phyloP scores from a whole-genome alignment of 1,140 invertebrate genomes.

The Habropoda laboriosa region DNA sequence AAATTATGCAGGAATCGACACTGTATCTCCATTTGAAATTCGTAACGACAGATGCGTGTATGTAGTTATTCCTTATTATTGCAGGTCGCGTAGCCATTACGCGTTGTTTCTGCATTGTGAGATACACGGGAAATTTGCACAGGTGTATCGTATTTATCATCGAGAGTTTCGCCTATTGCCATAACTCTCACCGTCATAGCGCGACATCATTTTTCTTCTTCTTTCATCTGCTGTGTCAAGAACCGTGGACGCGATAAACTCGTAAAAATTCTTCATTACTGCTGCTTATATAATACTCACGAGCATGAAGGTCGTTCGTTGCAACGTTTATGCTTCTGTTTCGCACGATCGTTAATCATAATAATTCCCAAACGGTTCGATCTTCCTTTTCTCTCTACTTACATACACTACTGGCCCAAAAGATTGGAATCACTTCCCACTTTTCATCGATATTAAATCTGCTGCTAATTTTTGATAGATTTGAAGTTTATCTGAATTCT shows the following conservation, averaged over 20 bases:
- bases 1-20: neutral
- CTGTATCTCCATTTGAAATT: conserved; percentile 1
- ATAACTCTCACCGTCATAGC: conserved; percentile 22
- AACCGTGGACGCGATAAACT: conserved; percentile 33
- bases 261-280: conserved; percentile 53
- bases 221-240: conserved; percentile 27
- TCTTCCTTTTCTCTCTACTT: neutral
- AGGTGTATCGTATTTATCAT: conserved; percentile 56
- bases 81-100: neutral
- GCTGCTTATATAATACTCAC: conserved; percentile 39
- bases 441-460: no score
- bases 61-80: conserved; percentile 17
- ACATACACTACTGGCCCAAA: neutral
- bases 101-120: conserved; percentile 48
- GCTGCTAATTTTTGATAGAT: no score
- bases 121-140: conserved; percentile 49
- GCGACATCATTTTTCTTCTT: conserved; percentile 44
- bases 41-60: neutral
- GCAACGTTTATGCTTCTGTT: conserved; percentile 14
- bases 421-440: no score
- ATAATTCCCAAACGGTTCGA: conserved; percentile 14
- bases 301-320: conserved; percentile 25
- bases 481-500: no score
- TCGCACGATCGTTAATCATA: conserved; percentile 37
- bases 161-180: conserved; percentile 43